Evolutionary conservation across 1,140 invertebrate species (phyloP).

Genomic region (Calephelis virginiensis): DNA sequence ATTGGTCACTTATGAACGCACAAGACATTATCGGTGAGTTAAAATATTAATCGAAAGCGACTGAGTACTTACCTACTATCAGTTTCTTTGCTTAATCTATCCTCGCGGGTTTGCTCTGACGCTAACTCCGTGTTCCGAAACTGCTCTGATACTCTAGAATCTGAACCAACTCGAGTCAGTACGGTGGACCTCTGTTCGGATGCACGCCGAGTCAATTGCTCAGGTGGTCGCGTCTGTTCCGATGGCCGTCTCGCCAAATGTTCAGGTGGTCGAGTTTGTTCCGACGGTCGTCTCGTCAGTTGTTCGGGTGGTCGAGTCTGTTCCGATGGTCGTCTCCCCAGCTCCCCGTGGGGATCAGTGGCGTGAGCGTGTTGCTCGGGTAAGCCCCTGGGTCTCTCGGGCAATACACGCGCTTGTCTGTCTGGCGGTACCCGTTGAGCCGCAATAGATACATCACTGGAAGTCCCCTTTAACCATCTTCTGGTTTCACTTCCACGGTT

Average conservation of each 20-base stretch:
- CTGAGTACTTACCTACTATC: background rate
- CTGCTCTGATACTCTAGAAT: background rate
- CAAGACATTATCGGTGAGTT: too few relatives aligned
- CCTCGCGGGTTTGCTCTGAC: background rate
- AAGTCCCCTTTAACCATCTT: conserved; percentile 18
- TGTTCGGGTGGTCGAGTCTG: background rate
- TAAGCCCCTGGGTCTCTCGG: conserved; percentile 25
- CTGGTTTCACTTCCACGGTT: conserved; percentile 20
- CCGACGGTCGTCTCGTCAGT: conserved; percentile 2
- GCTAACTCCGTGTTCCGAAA: background rate
- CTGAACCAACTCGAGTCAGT: background rate
- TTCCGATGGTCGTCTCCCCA: conserved; percentile 6
- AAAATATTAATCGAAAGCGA: too few relatives aligned
- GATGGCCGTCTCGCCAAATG: conserved; percentile 11
- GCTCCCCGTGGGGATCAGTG: background rate
- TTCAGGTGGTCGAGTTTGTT: conserved; percentile 3
- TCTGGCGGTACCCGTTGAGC: conserved; percentile 34
- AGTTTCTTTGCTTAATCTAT: background rate
- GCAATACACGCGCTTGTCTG: conserved; percentile 25
- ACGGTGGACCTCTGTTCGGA: background rate
- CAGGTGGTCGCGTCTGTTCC: background rate
- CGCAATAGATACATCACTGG: conserved; percentile 7
- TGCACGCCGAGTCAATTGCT: background rate
- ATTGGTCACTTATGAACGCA: too few relatives aligned
- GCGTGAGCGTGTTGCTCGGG: conserved; percentile 7